Conservation (phyloP, 2,888 invertebrate genomes). For the Apodemia duryi region DNA sequence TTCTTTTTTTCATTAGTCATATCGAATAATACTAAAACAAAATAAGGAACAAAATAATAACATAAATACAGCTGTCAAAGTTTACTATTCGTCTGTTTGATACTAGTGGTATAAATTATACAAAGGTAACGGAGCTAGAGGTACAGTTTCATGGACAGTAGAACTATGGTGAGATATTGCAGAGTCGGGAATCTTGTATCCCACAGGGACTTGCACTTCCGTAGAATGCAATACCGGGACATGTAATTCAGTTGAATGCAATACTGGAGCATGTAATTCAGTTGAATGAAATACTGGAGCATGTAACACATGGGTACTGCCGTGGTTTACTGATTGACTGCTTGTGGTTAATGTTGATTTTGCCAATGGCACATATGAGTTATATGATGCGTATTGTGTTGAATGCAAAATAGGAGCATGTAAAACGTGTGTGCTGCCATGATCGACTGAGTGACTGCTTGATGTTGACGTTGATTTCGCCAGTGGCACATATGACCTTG, state of each 20-base stretch:
- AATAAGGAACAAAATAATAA: neutral
- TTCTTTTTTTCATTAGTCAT: too few relatives aligned
- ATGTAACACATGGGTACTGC: slow-evolving; percentile 41
- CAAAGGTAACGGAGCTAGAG: slow-evolving; percentile 10
- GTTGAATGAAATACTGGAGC: neutral
- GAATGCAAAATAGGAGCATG: slow-evolving; percentile 37
- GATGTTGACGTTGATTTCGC: slow-evolving; percentile 48
- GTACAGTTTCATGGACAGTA: slow-evolving; percentile 51
- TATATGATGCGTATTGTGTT: slow-evolving; percentile 34
- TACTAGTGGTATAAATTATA: neutral
- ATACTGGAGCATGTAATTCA: slow-evolving; percentile 34
- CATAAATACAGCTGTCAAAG: neutral
- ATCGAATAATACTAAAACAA: too few relatives aligned
- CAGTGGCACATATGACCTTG: slow-evolving; percentile 42
- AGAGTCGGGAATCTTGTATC: slow-evolving; percentile 54
- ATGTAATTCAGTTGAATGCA: slow-evolving; percentile 22
- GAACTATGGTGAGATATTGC: slow-evolving; percentile 73
- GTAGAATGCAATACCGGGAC: slow-evolving; percentile 36
- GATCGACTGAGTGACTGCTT: slow-evolving; percentile 48
- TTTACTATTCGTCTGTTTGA: neutral
- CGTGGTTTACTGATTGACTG: slow-evolving; percentile 50
- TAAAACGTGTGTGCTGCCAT: slow-evolving; percentile 47
- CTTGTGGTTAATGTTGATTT: slow-evolving; percentile 50
- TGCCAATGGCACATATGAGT: slow-evolving; percentile 40
- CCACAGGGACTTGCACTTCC: slow-evolving; percentile 39